Evolutionary conservation across 2,888 invertebrate species (phyloP), one percentile per base, ranked within the genome.

Genomic region (Drosophila paramelanica): DNA sequence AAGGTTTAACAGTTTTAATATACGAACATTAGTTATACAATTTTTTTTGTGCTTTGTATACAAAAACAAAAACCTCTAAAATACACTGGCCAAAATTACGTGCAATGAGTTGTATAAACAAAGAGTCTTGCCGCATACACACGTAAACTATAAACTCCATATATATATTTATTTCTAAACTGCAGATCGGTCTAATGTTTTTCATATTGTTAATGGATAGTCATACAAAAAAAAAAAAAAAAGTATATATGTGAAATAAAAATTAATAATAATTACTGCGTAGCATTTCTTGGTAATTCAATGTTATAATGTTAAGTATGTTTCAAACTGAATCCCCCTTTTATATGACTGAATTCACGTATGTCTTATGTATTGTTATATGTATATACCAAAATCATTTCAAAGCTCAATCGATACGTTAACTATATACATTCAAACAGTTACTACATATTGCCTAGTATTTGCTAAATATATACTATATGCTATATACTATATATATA

Each of bases 311-410:
- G 73, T 83, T 89, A 83, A 83, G 88, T 88, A 88, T 89, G 75
- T 84, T 84, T 83, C 88, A 67, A 81, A 73, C 70, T 78, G 81
- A 78, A 74, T 78, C 47, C 74, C 74, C 74, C 76, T 51, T 68
- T 43, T 77, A 78, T 68, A 56, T 83, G 86, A 74, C 79, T 83
- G 84, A 77, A 66, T 69, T 86, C 86, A 87, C 81, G 88, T 83
- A 83, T 83, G 88, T 83, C 83, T 87, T 81, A 89, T 83, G 89
- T 84, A 84, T 84, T 89, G 88, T 83, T 83, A 73, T 71, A 88
- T 83, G 89, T 83, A 83, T 84, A 82, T 84, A 86, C 67, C 50
- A 61, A 83, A 56, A 69, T 87, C 88, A 89, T 87, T 66, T 83
- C 64, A 77, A 58, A 57, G 81, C 89, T 82, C 84, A 56, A 79